phyloP scores from a whole-genome alignment of 1,140 invertebrate species.

The Drosophila guanche region DNA sequence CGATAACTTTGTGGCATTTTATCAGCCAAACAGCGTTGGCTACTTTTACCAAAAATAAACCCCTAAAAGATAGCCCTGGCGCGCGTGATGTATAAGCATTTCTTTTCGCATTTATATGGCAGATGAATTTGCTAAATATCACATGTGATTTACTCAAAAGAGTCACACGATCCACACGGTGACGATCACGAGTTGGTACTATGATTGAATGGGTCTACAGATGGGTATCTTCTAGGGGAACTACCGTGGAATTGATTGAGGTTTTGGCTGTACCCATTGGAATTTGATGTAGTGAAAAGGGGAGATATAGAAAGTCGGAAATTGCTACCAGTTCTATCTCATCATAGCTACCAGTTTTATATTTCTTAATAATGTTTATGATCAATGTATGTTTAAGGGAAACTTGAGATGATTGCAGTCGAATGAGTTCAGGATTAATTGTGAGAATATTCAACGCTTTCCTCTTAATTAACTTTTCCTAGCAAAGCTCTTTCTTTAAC shows the following conservation, averaged over 20 bases:
- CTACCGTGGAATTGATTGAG: neutral
- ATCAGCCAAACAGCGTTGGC: slow-evolving; percentile 22
- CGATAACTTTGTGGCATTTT: slow-evolving; percentile 30
- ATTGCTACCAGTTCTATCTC: no score
- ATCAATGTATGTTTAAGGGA: no score
- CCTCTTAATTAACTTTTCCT: no score
- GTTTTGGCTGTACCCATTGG: no score
- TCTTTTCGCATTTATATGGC: slow-evolving; percentile 19
- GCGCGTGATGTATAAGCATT: slow-evolving; percentile 16
- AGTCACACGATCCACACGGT: slow-evolving; percentile 22
- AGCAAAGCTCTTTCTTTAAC: no score
- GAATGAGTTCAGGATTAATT: no score
- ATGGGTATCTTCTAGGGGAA: slow-evolving; percentile 10
- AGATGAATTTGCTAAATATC: slow-evolving; percentile 18
- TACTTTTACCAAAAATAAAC: slow-evolving; percentile 22
- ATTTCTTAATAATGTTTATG: no score
- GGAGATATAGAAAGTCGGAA: no score
- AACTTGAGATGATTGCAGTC: no score
- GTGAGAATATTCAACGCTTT: no score
- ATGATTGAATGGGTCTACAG: slow-evolving; percentile 10
- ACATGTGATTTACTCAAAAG: slow-evolving; percentile 17
- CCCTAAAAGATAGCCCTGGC: slow-evolving; percentile 21
- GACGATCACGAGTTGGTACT: slow-evolving; percentile 25
- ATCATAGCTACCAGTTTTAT: no score
- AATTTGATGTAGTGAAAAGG: no score